Conservation (phyloP, 1,140 invertebrate species). For the Pectinophora gossypiella region DNA sequence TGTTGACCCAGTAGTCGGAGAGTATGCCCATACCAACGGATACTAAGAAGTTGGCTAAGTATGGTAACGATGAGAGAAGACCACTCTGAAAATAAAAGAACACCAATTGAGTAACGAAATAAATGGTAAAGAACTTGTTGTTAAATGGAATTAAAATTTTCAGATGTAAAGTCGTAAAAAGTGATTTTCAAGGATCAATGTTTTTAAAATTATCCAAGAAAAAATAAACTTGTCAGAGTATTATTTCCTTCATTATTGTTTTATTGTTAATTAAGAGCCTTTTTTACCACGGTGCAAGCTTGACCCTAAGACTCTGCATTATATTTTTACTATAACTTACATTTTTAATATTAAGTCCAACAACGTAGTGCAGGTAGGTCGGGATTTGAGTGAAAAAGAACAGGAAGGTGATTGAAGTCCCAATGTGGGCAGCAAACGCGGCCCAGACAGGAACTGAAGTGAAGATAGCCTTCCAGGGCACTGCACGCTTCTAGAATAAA, state of each 20-base stretch:
- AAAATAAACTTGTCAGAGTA: no score
- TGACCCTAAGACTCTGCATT: no score
- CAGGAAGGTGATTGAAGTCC: slow-evolving; percentile 91
- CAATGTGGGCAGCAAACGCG: slow-evolving; percentile 84
- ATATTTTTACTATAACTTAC: slow-evolving; percentile 49
- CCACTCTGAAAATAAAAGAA: slow-evolving; percentile 73
- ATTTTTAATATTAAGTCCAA: slow-evolving; percentile 85
- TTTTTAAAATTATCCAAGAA: no score
- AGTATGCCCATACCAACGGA: slow-evolving; percentile 51
- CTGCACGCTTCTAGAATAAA: slow-evolving; percentile 38
- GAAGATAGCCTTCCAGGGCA: slow-evolving; percentile 86
- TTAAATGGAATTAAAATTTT: no score
- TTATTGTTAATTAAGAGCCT: no score
- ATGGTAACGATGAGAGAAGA: slow-evolving; percentile 79
- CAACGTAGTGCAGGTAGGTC: slow-evolving; percentile 89
- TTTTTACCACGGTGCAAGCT: no score
- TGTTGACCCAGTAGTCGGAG: slow-evolving; percentile 53
- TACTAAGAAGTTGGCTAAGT: slow-evolving; percentile 63
- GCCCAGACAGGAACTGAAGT: slow-evolving; percentile 88
- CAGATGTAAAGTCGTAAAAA: no score
- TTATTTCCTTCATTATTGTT: no score
- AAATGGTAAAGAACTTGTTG: no score
- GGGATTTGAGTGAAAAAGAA: slow-evolving; percentile 94
- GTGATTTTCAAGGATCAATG: no score
- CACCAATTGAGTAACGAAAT: no score